phyloP scores from a whole-genome alignment of 2,888 invertebrate species.

The Papilio elwesi region DNA sequence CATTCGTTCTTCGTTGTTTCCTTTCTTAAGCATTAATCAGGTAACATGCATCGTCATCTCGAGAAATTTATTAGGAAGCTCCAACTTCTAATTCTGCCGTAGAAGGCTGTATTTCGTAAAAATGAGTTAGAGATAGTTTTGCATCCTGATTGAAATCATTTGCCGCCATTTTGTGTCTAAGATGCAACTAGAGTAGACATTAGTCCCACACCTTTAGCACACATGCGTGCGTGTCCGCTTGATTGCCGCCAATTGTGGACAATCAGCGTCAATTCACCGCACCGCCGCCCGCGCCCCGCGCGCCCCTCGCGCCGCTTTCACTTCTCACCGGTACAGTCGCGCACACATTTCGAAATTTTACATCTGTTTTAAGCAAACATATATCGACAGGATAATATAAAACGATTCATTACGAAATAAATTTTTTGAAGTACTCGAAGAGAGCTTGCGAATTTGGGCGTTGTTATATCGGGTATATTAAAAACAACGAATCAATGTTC shows the following conservation, averaged over 20 bases:
- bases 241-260: constrained; percentile 76
- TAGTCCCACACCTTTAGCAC: constrained; percentile 46
- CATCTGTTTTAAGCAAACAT: not conserved
- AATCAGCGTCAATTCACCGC: constrained; percentile 78
- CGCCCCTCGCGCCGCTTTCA: constrained; percentile 65
- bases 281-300: constrained; percentile 48
- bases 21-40: no score
- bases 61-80: no score
- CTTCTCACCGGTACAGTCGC: constrained; percentile 74
- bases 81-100: no score
- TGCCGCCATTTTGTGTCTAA: constrained; percentile 8
- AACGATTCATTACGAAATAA: no score
- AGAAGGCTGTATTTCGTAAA: not conserved
- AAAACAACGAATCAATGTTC: no score
- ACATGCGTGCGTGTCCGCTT: constrained; percentile 52
- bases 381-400: not conserved
- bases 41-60: no score
- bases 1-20: no score
- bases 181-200: constrained; percentile 38
- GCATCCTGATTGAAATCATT: constrained; percentile 19
- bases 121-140: not conserved
- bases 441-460: no score
- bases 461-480: no score
- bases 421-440: no score
- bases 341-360: constrained; percentile 44